These are phyloP conservation scores for Galaxias olidus DNA, from an alignment of 2,797 vertebrate species.

Conservation along the genomic window DNA sequence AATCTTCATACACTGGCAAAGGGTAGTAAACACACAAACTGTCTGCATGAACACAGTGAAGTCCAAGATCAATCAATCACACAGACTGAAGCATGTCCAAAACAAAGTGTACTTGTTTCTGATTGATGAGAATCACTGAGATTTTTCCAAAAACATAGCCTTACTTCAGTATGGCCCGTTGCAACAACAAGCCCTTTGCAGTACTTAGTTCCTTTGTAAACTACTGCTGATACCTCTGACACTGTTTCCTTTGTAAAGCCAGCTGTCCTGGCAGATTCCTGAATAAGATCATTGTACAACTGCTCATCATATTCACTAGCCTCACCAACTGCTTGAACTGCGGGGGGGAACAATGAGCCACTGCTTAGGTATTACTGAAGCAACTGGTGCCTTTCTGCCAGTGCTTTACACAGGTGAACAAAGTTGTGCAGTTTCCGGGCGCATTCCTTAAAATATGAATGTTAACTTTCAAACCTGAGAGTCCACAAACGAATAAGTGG, in stretches of 20 bases:
- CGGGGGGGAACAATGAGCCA: conserved; percentile 14
- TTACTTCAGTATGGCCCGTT: no score
- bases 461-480: conserved; percentile 19
- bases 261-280: background rate
- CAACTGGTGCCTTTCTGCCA: conserved; percentile 20
- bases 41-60: background rate
- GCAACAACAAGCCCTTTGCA: no score
- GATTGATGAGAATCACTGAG: no score
- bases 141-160: no score
- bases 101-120: no score
- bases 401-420: conserved; percentile 15
- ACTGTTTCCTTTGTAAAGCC: no score
- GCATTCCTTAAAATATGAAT: conserved; percentile 22
- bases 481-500: conserved; percentile 16
- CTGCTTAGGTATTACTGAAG: conserved; percentile 15
- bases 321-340: conserved; percentile 7
- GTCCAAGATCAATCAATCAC: no score
- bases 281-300: conserved; percentile 1
- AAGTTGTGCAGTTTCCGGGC: conserved; percentile 16
- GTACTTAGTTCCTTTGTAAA: no score
- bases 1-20: conserved; percentile 14
- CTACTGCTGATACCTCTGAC: no score
- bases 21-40: conserved; percentile 15
- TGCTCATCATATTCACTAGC: conserved; percentile 9
- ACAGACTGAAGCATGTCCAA: no score